phyloP scores from a whole-genome alignment of 2,888 invertebrate genomes.

The Aspidiotus destructor region DNA sequence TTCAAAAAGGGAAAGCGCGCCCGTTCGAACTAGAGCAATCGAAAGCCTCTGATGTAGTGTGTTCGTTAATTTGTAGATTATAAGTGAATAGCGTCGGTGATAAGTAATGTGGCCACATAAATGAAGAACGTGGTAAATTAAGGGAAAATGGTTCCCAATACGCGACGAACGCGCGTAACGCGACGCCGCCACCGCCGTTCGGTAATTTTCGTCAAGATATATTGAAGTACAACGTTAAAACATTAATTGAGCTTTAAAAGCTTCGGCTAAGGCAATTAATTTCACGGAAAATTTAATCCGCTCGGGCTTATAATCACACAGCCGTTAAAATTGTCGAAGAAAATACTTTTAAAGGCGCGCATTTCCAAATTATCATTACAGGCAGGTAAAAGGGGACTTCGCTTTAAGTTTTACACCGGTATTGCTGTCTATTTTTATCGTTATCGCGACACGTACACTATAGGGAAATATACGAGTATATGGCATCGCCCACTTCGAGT shows the following conservation, averaged over 20 bases:
- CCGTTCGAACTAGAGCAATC: neutral
- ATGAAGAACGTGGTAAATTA: constrained; percentile 21
- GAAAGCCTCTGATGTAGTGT: neutral
- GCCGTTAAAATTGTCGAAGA: neutral
- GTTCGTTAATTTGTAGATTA: constrained; percentile 15
- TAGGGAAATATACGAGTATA: no score
- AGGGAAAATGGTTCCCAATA: constrained; percentile 19
- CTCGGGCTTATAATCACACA: neutral
- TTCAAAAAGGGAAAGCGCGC: neutral
- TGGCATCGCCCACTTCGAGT: no score
- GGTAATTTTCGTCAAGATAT: neutral
- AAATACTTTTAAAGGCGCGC: neutral
- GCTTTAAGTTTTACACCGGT: no score
- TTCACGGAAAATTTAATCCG: no score
- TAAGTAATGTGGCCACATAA: constrained; percentile 21
- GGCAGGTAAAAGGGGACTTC: neutral
- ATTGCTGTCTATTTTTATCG: no score
- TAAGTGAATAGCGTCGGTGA: constrained; percentile 5
- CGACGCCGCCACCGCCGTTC: neutral
- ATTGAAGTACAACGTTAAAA: constrained; percentile 1
- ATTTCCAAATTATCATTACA: neutral
- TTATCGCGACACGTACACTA: no score
- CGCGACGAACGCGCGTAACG: neutral
- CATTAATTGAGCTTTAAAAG: neutral
- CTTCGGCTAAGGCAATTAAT: neutral